These are phyloP conservation scores for Eudemis profundana DNA, from an alignment of 2,888 invertebrate species.

Conservation along the genomic window DNA sequence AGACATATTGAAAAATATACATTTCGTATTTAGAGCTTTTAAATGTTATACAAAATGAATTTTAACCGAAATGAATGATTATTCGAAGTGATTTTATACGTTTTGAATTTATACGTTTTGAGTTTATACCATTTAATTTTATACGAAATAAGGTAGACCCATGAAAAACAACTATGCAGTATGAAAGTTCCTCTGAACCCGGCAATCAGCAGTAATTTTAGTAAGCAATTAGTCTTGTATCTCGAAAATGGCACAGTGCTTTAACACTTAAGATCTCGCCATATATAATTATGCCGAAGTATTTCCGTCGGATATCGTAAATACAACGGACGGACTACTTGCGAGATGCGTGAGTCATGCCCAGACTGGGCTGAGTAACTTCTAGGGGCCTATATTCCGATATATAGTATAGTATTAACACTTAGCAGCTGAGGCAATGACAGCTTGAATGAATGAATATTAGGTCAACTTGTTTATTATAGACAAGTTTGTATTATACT, in stretches of 20 bases:
- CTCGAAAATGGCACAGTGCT: slow-evolving; percentile 38
- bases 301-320: slow-evolving; percentile 69
- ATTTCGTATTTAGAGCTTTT: no score
- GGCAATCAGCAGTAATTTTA: slow-evolving; percentile 33
- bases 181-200: slow-evolving; percentile 16
- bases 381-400: slow-evolving; percentile 52
- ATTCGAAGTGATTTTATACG: no score
- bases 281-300: slow-evolving; percentile 53
- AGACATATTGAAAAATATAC: no score
- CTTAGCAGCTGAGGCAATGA: slow-evolving; percentile 19
- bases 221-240: slow-evolving; percentile 33
- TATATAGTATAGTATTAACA: slow-evolving; percentile 15
- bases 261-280: slow-evolving; percentile 46
- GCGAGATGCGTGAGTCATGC: slow-evolving; percentile 67
- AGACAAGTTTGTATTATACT: no score
- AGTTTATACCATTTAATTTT: no score
- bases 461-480: slow-evolving; percentile 29
- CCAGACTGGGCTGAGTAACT: slow-evolving; percentile 59
- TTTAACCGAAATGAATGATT: no score
- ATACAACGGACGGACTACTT: slow-evolving; percentile 59
- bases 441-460: slow-evolving; percentile 24
- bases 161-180: neutral
- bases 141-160: no score
- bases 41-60: no score
- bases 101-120: no score